Base-by-base conservation (phyloP, 2,888 invertebrate genomes). In the Meiosimyza decipiens region DNA sequence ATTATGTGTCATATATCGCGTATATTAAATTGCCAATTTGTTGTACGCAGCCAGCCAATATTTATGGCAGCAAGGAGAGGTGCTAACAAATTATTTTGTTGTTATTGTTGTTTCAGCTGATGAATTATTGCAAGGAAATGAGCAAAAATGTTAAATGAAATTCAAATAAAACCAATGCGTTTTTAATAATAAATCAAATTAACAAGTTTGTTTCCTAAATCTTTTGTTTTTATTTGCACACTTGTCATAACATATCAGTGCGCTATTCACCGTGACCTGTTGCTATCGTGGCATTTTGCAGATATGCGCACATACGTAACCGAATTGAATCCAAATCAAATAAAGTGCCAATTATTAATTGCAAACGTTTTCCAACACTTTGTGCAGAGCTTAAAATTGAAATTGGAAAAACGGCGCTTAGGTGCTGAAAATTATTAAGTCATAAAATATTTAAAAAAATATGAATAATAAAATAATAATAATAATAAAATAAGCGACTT, bases 51-150 rank as follows among this genome's bases (percentile, higher is more conserved):
- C 9, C 40, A 40, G 40, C 40, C 40, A 40, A 40, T 40, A 40
- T 40, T 40, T 40, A 40, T 40, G 40, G 40, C 40, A 40, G 40
- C 40, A 40, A 40, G 40, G 40, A 40, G 40, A 40, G 40, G 40
- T 40, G 40, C 40, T 40, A 40, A 40, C 40, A 40, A 40, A 40
- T 40, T 40, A 40, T 9, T 40, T 40, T 40, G 40, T 40, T 40
- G 40, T 40, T 40, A 9, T 40, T 9, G 40, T 5, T 40, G 40
- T 40, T 55, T 68, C 67, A 64, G 68, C 68, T 68, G 64, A 68
- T 74, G 68, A 64, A 68, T 57, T 51, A 65, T 57, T 64, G 63
- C 68, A 63, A 71, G 33, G 63, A 73, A n/a, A 64, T 66, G 57
- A 59, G 52, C 11, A 71, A 73, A 54, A 40, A 57, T 71, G 47